phyloP scores from a whole-genome alignment of 2,113 vertebrate genomes.

The Ceyx melanurus region DNA sequence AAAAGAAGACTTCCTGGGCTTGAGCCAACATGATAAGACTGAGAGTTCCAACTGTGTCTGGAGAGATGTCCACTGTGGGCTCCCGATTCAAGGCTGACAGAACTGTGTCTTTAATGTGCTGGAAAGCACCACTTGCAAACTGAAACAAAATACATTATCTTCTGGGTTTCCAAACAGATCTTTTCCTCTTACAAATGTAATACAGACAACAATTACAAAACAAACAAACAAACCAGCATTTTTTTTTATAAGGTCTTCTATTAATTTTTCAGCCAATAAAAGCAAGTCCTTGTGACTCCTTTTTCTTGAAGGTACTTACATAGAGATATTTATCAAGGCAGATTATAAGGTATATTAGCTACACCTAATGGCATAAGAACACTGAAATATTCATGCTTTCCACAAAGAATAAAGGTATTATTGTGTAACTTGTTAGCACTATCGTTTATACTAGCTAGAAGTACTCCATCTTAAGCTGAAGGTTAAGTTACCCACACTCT shows the following conservation, averaged over 20 bases:
- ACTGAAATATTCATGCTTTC: neutral
- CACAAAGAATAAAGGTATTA: neutral
- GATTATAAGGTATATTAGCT: neutral
- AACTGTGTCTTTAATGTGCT: conserved; percentile 97
- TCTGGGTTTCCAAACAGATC: neutral
- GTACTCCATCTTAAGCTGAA: neutral
- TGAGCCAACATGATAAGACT: conserved; percentile 98
- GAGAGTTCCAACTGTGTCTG: conserved; percentile 92
- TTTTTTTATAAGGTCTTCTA: neutral
- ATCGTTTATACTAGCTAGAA: neutral
- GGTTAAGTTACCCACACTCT: accelerated
- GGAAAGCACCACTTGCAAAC: conserved; percentile 95
- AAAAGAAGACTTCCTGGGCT: conserved; percentile 97
- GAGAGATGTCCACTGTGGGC: conserved; percentile 96
- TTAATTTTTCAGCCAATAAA: neutral
- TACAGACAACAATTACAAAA: neutral
- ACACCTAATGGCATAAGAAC: neutral
- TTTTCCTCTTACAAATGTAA: neutral
- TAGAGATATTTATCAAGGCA: neutral
- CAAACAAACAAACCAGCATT: too few relatives aligned
- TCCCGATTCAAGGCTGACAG: conserved; percentile 92
- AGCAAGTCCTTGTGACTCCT: neutral
- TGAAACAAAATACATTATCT: conserved; percentile 33
- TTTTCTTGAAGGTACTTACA: neutral
- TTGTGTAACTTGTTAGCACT: neutral